These are phyloP conservation scores for Sinosuthora webbiana DNA, from an alignment of 2,113 vertebrate species.

Conservation along the genomic window DNA sequence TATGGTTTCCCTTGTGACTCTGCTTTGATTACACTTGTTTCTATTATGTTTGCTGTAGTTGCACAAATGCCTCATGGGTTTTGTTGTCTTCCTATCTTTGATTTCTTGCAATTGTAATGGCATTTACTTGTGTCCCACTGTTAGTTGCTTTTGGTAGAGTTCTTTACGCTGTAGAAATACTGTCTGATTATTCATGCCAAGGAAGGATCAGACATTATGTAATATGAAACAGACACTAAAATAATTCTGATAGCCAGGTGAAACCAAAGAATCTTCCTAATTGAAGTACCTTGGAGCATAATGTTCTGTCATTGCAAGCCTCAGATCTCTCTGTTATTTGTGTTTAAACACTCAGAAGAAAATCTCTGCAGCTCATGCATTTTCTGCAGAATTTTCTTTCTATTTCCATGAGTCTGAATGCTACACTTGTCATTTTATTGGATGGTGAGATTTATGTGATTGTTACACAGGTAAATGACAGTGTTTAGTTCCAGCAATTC, in stretches of 20 bases:
- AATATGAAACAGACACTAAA: conserved; percentile 1
- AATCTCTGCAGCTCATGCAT: background rate
- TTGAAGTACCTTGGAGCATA: background rate
- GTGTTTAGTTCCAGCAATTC: background rate
- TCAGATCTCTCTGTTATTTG: background rate
- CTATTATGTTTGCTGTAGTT: background rate
- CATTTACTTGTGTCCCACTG: background rate
- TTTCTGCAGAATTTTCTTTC: background rate
- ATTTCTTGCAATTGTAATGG: background rate
- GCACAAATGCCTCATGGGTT: background rate
- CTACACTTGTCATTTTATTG: background rate
- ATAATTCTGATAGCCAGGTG: background rate
- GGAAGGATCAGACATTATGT: background rate
- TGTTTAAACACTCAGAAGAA: background rate
- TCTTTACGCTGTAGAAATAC: conserved; percentile 13
- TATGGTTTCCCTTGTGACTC: background rate
- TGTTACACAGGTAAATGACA: background rate
- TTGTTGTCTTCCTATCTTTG: conserved; percentile 15
- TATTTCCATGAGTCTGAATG: background rate
- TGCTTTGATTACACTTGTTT: background rate
- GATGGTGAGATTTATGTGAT: background rate
- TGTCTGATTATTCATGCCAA: conserved; percentile 5
- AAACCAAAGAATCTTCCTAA: conserved; percentile 38
- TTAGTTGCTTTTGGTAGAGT: background rate
- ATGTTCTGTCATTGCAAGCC: background rate